These are phyloP conservation scores for Archilochus colubris DNA, from an alignment of 2,113 vertebrate species.

Conservation along the genomic window DNA sequence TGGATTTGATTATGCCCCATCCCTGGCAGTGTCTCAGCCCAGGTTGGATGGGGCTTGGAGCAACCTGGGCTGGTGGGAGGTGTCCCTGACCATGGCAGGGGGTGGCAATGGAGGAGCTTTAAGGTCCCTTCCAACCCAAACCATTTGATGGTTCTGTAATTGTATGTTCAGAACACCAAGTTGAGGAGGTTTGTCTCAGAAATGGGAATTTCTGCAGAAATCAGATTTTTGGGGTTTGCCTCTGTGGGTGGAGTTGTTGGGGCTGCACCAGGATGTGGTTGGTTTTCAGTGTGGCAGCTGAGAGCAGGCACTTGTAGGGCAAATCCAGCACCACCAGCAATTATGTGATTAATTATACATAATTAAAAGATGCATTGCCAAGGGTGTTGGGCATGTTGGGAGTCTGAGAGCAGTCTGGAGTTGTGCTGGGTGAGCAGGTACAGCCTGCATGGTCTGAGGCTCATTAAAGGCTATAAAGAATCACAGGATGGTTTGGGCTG, in stretches of 20 bases:
- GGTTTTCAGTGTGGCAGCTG: background rate
- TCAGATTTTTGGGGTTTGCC: background rate
- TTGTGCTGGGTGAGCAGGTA: background rate
- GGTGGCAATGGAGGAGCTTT: no score
- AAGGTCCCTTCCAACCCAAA: no score
- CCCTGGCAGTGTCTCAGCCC: no score
- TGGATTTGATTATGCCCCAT: background rate
- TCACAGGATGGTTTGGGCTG: no score
- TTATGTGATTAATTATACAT: background rate
- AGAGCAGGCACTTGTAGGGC: accelerated
- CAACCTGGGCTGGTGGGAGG: no score
- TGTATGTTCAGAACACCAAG: no score
- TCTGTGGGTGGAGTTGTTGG: accelerated
- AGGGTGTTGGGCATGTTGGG: background rate
- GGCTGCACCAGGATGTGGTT: no score
- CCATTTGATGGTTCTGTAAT: no score
- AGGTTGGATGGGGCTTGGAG: no score
- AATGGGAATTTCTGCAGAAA: no score
- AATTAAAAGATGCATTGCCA: background rate
- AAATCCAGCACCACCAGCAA: background rate
- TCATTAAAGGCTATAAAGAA: background rate
- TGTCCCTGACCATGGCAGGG: no score
- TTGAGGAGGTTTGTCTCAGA: no score
- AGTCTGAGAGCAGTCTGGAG: accelerated
- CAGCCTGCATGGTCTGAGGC: background rate